These are phyloP conservation scores for Sycophaga agraensis DNA, from an alignment of 1,140 invertebrate species.

Conservation along the genomic window DNA sequence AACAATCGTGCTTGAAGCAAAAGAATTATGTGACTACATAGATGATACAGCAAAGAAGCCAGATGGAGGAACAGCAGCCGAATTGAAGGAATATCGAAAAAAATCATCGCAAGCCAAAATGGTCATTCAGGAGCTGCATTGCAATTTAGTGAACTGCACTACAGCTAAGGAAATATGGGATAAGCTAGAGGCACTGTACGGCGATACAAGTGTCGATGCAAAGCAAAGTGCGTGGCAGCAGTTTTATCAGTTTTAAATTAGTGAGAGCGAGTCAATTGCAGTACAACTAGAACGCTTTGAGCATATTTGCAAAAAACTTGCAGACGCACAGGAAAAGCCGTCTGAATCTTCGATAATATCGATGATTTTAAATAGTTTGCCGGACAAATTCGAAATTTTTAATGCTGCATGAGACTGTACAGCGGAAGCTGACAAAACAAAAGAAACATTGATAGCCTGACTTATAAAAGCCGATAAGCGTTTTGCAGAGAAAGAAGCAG, in stretches of 20 bases:
- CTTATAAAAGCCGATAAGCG: background rate
- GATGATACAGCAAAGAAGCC: too few relatives aligned
- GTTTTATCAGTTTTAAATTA: slow-evolving; percentile 13
- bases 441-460: background rate
- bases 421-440: background rate
- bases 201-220: too few relatives aligned
- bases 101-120: too few relatives aligned
- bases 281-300: slow-evolving; percentile 9
- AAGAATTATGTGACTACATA: too few relatives aligned
- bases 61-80: too few relatives aligned
- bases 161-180: slow-evolving; percentile 10
- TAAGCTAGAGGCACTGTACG: background rate
- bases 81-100: too few relatives aligned
- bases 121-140: too few relatives aligned
- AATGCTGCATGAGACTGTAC: background rate
- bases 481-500: too few relatives aligned
- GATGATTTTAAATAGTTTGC: background rate
- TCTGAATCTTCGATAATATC: slow-evolving; percentile 5
- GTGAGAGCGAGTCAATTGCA: background rate
- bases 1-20: too few relatives aligned
- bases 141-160: too few relatives aligned
- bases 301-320: slow-evolving; percentile 17
- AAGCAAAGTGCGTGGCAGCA: slow-evolving; percentile 11
- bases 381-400: too few relatives aligned
- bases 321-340: slow-evolving; percentile 5